Conservation (phyloP, 2,113 vertebrate genomes). For the Corynorhinus townsendii region DNA sequence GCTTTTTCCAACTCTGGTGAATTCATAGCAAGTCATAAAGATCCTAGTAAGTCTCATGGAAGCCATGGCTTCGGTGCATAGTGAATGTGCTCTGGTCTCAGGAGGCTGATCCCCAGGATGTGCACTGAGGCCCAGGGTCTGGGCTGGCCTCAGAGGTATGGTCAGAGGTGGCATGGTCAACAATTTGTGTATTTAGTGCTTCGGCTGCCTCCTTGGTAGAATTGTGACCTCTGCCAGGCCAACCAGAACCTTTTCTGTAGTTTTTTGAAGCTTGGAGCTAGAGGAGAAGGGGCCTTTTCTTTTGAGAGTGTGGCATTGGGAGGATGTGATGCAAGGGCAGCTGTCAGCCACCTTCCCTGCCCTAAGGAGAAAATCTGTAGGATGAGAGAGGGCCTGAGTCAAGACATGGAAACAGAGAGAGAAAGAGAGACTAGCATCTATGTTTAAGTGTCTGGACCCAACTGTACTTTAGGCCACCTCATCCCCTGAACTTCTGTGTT, state of each 20-base stretch:
- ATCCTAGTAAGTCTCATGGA: neutral
- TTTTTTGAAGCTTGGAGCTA: neutral
- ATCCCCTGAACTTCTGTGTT: neutral
- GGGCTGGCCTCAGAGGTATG: neutral
- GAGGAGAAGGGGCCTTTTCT: neutral
- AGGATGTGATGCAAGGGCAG: neutral
- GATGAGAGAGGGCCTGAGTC: neutral
- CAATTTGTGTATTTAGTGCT: neutral
- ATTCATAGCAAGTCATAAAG: neutral
- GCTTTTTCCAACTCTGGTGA: neutral
- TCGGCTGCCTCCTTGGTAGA: neutral
- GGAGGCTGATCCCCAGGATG: neutral
- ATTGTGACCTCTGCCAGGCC: neutral
- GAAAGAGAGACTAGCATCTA: neutral
- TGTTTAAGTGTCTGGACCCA: neutral
- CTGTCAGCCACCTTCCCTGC: neutral
- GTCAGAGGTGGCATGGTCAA: neutral
- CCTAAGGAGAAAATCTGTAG: neutral
- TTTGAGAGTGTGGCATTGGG: neutral
- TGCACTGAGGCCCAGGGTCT: neutral
- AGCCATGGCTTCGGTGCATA: neutral
- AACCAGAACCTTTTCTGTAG: neutral
- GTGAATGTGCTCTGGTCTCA: neutral
- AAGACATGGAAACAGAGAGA: neutral
- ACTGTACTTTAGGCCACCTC: neutral